A percentile compares a stretch with the other conserved stretches of the same genome.
Conservation (phyloP, 2,888 invertebrate genomes). For the Trimorus sp. region DNA sequence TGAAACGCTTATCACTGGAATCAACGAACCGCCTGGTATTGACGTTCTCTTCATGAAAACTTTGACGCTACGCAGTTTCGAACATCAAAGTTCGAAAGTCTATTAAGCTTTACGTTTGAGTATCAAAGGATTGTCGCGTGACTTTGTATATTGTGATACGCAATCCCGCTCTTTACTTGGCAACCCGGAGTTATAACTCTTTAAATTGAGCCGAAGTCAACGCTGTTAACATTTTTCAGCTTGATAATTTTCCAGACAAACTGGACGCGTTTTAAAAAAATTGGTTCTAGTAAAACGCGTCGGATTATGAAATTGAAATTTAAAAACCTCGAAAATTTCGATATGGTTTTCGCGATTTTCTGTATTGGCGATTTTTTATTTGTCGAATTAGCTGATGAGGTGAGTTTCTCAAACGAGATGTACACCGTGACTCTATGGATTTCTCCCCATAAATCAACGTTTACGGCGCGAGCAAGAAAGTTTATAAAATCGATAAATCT, state of each 20-base stretch:
- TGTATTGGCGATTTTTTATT: too few relatives aligned
- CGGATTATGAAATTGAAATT: too few relatives aligned
- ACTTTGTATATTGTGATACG: constrained; percentile 66
- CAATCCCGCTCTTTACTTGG: constrained; percentile 56
- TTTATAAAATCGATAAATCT: constrained; percentile 40
- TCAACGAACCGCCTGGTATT: constrained; percentile 70
- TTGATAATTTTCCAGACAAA: constrained; percentile 2
- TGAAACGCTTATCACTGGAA: constrained; percentile 63
- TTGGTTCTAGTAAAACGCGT: too few relatives aligned
- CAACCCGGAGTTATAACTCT: constrained; percentile 39
- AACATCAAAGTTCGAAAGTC: constrained; percentile 76
- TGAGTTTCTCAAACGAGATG: too few relatives aligned
- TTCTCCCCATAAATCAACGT: too few relatives aligned
- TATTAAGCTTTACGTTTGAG: constrained; percentile 65
- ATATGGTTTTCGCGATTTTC: background rate
- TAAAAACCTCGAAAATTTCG: too few relatives aligned
- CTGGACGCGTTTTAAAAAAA: too few relatives aligned
- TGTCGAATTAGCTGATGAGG: too few relatives aligned
- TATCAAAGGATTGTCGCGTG: constrained; percentile 66
- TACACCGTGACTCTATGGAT: too few relatives aligned
- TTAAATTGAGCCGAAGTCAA: constrained; percentile 33
- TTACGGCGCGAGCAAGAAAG: constrained; percentile 7
- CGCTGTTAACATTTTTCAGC: constrained; percentile 6
- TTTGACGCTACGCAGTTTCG: constrained; percentile 69
- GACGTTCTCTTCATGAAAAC: constrained; percentile 76